Base-by-base conservation (phyloP, 2,888 invertebrate genomes). In the Teleiodes luculella region DNA sequence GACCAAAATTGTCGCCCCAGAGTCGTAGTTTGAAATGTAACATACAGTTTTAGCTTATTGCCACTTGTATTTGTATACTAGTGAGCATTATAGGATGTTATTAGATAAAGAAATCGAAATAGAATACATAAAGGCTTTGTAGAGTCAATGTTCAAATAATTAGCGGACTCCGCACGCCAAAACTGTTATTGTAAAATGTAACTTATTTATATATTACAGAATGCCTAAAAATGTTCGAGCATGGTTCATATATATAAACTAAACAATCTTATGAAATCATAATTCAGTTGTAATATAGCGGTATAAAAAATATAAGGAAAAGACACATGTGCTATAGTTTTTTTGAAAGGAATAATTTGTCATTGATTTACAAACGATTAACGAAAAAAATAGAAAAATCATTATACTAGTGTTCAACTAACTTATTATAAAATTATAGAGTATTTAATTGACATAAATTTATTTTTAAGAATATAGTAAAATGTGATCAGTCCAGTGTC, bases 101-200 rank as follows among this genome's bases (percentile, higher is more conserved):
- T n/a, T 37, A 13, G 28, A 7, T 10, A 18, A 10, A 28, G 6
- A 11, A 11, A 28, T 13, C 11, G 7, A 18, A 43, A 11, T 41
- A 16, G 11, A 11, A n/a, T n/a, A n/a, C n/a, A n/a, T n/a, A n/a
- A n/a, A n/a, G n/a, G 28, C 13, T 33, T n/a, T 5, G 28, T 43
- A 43, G 43, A 13, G n/a, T 24, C 13, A n/a, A 43, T 28, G 43
- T 20, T 28, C n/a, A 28, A 28, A 43, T 5, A 16, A 10, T 4
- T n/a, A 28, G 28, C 20, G 24, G 20, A 24, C 43, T 43, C 43
- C 43, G 43, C 73, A 39, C 64, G 85, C 83, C 83, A 84, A 85
- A 39, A 41, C 61, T 31, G 20, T 33, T 31, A 52, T 63, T 65
- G 64, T 66, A 62, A 16, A 14, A 61, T 61, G 66, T 47, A 57